Base-by-base conservation (phyloP, 53 echinoderm and acorn worm genomes). In the Pentamera pediparva region DNA sequence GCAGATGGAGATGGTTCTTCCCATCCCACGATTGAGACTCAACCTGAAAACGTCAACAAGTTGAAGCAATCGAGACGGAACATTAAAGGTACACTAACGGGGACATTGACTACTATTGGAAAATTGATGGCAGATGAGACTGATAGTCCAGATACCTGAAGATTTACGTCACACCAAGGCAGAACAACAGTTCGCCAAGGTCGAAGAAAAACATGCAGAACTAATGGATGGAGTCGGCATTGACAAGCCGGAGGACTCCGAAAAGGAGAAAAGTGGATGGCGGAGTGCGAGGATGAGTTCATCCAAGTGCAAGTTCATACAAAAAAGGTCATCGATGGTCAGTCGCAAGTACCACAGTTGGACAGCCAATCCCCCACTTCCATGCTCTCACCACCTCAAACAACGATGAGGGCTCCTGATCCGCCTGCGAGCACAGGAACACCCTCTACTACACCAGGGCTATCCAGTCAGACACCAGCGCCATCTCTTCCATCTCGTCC, bases 251-350 rank as follows among this genome's bases (percentile, higher is more conserved):
- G 20, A 5, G 20, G 77, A 67, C 29, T 83, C 65, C 69, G 76
- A 76, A 34, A 67, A 37, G 2, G 76, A 76, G 38, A 83, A 36
- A 45, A 59, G 41, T 83, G 69, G 83, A 83, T 83, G 83, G 36
- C 69, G 56, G 83, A 83, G 20, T 83, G 69, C 56, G 83, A 83
- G 45, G 69, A 25, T 22, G 76, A 83, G 35, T 83, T 41, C 28
- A 19, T 76, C 40, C 56, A 65, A 20, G 58, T 30, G 18, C 25
- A 65, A 15, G 18, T 56, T 32, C 39, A 28, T 75, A 53, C 75
- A n/a, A 3, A 21, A 49, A 3, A 21, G 6, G 50, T 49, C 6
- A 21, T 49, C 21, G 50, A 49, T 21, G 3, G 50, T 21, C 3
- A 49, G 50, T 49, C 50, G 21, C 3, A 2, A 18, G 18, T 49